A percentile compares a stretch with the other conserved stretches of the same genome.
phyloP scores from a whole-genome alignment of 2,113 vertebrate species.

The Panurus biarmicus region DNA sequence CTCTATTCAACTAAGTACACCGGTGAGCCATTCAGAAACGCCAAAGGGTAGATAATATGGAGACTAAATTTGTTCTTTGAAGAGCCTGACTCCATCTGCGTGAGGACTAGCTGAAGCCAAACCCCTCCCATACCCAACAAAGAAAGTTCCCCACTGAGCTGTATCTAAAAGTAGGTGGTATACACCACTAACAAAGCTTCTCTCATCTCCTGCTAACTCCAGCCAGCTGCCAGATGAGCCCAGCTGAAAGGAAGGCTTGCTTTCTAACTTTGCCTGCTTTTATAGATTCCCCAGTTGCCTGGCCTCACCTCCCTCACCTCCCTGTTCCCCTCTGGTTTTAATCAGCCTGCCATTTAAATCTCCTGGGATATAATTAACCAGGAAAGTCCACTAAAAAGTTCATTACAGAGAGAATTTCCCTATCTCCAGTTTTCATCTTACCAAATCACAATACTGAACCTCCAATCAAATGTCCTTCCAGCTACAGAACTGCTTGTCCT shows the following conservation, averaged over 20 bases:
- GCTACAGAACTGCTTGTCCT: not conserved
- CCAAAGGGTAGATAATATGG: slow-evolving; percentile 14
- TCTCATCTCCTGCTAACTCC: slow-evolving; percentile 19
- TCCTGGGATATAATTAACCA: not conserved
- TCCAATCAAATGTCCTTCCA: not conserved
- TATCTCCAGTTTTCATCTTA: not conserved
- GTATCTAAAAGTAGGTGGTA: slow-evolving; percentile 43
- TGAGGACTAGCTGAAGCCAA: slow-evolving; percentile 28
- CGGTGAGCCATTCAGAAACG: not conserved
- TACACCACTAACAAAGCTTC: slow-evolving; percentile 25
- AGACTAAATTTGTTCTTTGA: slow-evolving; percentile 39
- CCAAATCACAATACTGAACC: not conserved
- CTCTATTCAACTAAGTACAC: slow-evolving; percentile 12
- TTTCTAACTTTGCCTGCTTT: not conserved
- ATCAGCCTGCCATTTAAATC: not conserved
- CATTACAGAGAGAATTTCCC: not conserved
- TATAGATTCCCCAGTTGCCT: not conserved
- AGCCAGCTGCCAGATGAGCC: not conserved
- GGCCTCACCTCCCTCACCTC: not conserved
- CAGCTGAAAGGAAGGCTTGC: not conserved
- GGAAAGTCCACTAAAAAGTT: not conserved
- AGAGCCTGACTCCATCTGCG: slow-evolving; percentile 20
- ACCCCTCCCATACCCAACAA: slow-evolving; percentile 6
- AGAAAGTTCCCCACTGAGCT: not conserved
- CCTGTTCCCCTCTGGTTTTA: not conserved